Percentiles rank a stretch among this genome's conserved stretches.
phyloP scores from a whole-genome alignment of 2,888 invertebrate species.

The Stenodema calcarata region DNA sequence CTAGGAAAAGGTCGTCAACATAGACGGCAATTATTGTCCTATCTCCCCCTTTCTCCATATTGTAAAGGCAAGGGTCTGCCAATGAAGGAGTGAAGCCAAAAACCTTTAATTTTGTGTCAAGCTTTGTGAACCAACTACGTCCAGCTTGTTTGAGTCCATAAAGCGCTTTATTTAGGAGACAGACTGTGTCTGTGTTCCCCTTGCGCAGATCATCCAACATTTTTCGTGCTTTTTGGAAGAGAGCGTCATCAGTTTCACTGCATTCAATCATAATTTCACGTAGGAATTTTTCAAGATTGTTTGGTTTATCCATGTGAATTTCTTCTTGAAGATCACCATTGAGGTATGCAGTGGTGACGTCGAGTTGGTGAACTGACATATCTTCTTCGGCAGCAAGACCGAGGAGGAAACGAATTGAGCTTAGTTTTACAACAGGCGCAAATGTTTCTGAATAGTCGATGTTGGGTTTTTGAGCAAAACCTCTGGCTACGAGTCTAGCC shows the following conservation, averaged over 20 bases:
- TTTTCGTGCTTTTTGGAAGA: not conserved
- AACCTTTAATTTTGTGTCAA: not conserved
- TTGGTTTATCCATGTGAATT: not conserved
- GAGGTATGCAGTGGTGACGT: constrained; percentile 13
- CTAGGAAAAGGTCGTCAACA: too few species aligned
- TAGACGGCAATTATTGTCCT: too few species aligned
- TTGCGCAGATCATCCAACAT: too few species aligned
- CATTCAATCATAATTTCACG: not conserved
- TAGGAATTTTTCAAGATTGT: not conserved
- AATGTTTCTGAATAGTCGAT: constrained; percentile 37
- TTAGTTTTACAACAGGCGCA: constrained; percentile 39
- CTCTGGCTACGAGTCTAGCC: constrained; percentile 30
- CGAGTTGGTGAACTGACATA: constrained; percentile 18
- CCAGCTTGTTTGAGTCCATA: too few species aligned
- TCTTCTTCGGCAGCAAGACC: constrained; percentile 25
- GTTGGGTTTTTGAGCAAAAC: constrained; percentile 38
- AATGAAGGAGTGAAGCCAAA: too few species aligned
- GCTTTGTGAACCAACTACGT: too few species aligned
- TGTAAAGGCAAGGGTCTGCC: constrained; percentile 13
- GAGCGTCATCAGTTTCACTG: too few species aligned
- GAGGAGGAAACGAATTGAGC: constrained; percentile 27
- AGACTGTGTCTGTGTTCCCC: not conserved
- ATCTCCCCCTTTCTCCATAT: too few species aligned
- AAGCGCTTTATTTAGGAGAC: not conserved
- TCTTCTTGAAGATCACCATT: constrained; percentile 1